Conservation (phyloP, 2,113 vertebrate genomes). For the Oenanthe melanoleuca region DNA sequence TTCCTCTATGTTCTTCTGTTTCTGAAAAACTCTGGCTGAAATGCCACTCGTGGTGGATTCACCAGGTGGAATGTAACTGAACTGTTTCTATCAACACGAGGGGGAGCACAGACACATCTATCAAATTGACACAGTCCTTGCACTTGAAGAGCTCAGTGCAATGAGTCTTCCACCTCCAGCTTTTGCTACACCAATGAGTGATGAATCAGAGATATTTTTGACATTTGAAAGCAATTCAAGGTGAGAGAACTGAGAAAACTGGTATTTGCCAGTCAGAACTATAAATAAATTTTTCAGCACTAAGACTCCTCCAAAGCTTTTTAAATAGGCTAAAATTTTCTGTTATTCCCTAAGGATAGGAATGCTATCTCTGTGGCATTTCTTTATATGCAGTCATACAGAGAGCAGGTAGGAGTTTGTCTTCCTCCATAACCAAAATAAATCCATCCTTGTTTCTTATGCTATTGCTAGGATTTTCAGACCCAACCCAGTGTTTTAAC, state of each 20-base stretch:
- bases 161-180: constrained; percentile 40
- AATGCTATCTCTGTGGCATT: neutral
- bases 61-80: neutral
- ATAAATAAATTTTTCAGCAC: constrained; percentile 46
- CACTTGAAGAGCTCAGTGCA: constrained; percentile 15
- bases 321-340: constrained; percentile 21
- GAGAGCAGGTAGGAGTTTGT: neutral
- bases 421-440: neutral
- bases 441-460: neutral
- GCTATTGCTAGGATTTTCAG: neutral
- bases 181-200: constrained; percentile 1
- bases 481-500: neutral
- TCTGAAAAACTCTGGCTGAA: neutral
- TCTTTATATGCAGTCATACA: neutral
- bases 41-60: neutral
- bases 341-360: neutral
- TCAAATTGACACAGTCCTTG: constrained; percentile 22
- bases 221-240: constrained; percentile 46
- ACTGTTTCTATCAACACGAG: neutral
- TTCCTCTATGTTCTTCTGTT: neutral
- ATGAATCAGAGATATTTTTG: constrained; percentile 63
- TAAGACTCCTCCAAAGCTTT: neutral
- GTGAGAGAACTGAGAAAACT: constrained; percentile 24
- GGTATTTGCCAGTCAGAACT: constrained; percentile 32
- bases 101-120: constrained; percentile 37